Percentiles rank a stretch among this genome's conserved stretches.
phyloP scores from a whole-genome alignment of 2,797 vertebrate genomes.

The Eulemur coronatus region DNA sequence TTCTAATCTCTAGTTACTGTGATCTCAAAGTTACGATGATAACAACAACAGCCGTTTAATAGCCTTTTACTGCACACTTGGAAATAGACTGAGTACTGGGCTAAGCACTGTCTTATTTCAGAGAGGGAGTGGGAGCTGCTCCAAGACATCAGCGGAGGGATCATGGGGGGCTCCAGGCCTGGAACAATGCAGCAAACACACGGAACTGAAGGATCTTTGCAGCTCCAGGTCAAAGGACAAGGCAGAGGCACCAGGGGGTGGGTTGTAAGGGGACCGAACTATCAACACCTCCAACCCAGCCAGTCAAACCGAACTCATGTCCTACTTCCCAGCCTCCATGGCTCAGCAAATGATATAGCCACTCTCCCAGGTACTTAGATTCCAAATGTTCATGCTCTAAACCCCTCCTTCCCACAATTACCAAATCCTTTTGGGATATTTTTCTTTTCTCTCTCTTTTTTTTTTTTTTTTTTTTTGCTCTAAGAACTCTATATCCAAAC shows the following conservation, averaged over 20 bases:
- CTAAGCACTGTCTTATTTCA: neutral
- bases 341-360: neutral
- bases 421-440: neutral
- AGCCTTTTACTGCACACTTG: slow-evolving; percentile 21
- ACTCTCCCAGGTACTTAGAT: neutral
- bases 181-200: slow-evolving; percentile 9
- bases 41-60: neutral
- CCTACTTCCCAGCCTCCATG: neutral
- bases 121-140: neutral
- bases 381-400: slow-evolving; percentile 8
- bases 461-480: neutral
- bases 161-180: neutral
- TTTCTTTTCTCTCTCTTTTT: too few species aligned
- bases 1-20: slow-evolving; percentile 4
- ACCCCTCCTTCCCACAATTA: neutral
- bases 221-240: neutral
- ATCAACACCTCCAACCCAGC: neutral
- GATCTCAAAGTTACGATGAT: neutral
- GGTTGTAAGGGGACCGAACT: neutral
- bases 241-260: neutral
- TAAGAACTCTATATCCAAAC: neutral
- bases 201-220: neutral
- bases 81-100: neutral
- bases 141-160: neutral
- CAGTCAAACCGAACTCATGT: neutral